Evolutionary conservation across 2,888 invertebrate species (phyloP), one percentile per base, ranked within the genome.

Genomic region (Theristus sp.): DNA sequence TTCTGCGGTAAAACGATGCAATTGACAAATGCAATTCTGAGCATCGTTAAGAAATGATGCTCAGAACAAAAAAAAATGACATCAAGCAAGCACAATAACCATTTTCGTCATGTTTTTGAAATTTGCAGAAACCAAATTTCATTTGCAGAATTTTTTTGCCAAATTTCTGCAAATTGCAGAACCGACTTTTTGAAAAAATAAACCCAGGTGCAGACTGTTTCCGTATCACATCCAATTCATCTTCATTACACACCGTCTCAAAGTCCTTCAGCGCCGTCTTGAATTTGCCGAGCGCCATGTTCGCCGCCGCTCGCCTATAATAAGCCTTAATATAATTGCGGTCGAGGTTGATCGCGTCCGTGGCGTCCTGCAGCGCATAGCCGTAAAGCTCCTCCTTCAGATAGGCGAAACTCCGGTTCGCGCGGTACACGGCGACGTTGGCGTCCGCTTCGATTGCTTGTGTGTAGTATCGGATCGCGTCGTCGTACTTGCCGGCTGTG

Each of bases 241-340:
- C n/a, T n/a, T n/a, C n/a, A 38, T 90, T n/a, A n/a, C n/a, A n/a
- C n/a, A n/a, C 90, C 76, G 87, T 84, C 83, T 94, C 93, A 79
- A 89, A 96, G 80, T 98, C 96, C 76, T 85, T 86, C 66, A 96
- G 81, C 17, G 98, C 98, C 77, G 86, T 81, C 79, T 93, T 94
- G 77, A 90, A 94, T 80, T 93, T 93, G 67, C 96, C 94, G 72
- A 96, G 78, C 29, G 94, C 89, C 94, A 99, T 96, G 71, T 91
- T 83, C 38, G 98, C 86, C 1, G 90, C 89, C 0, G 96, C 98
- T 71, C 96, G 81, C 70, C 98, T 82, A 76, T 52, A 52, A 24
- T 52, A 52, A 10, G 52, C 52, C 52, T 52, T 52, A 13, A 52
- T 6, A 75, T 94, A 98, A 28, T 81, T 80, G 69, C 83, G 84